Percentiles rank a stretch among this genome's conserved stretches.
phyloP scores from a whole-genome alignment of 2,113 vertebrate genomes.

The Ondatra zibethicus region DNA sequence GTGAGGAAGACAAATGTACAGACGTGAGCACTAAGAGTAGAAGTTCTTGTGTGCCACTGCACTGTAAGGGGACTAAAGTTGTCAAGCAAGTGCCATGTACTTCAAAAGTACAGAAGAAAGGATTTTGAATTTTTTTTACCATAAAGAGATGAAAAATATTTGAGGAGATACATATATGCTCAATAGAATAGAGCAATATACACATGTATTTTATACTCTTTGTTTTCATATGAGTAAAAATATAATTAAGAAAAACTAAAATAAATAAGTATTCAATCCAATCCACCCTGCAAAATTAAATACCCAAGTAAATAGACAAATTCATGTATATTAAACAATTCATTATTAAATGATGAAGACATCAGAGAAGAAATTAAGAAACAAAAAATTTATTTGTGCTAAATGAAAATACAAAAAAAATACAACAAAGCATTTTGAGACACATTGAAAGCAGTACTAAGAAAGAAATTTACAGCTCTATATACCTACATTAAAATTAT shows the following conservation, averaged over 20 bases:
- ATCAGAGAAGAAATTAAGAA: too few relatives aligned
- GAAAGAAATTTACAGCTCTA: too few relatives aligned
- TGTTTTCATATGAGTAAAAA: not conserved
- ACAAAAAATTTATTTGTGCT: too few relatives aligned
- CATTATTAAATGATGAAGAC: too few relatives aligned
- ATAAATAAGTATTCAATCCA: not conserved
- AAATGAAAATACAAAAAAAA: too few relatives aligned
- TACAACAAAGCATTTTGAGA: too few relatives aligned
- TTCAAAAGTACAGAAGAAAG: not conserved
- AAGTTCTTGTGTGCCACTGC: too few relatives aligned
- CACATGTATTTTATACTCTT: not conserved
- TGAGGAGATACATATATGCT: not conserved
- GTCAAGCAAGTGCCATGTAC: not conserved
- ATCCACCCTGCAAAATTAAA: not conserved
- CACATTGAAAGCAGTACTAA: too few relatives aligned
- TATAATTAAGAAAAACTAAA: not conserved
- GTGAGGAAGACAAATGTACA: too few relatives aligned
- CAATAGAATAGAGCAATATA: not conserved
- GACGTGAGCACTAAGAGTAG: not conserved
- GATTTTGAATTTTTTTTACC: not conserved
- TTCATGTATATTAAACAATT: too few relatives aligned
- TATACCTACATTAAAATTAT: too few relatives aligned
- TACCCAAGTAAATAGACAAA: too few relatives aligned
- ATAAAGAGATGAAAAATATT: not conserved
- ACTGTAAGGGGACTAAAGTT: not conserved